Evolutionary conservation across 2,113 vertebrate genomes (phyloP).

Genomic region (Cranoglanis bouderius): DNA sequence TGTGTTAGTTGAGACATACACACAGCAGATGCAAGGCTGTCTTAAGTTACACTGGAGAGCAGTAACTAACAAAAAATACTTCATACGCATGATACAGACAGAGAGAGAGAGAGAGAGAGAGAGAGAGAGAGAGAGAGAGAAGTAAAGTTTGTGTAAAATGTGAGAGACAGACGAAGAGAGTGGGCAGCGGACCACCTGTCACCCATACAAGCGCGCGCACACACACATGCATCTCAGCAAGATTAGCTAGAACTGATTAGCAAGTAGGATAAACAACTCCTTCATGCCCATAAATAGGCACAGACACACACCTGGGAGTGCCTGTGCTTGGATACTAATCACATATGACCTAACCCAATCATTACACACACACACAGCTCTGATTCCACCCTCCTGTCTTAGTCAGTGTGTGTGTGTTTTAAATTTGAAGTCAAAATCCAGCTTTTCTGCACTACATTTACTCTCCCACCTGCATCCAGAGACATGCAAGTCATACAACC

Average conservation of each 20-base stretch:
- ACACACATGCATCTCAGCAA: neutral
- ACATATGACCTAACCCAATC: slow-evolving; percentile 14
- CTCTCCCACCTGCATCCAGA: slow-evolving; percentile 17
- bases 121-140: slow-evolving; percentile 7
- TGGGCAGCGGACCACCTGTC: slow-evolving; percentile 46
- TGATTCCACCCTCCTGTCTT: neutral
- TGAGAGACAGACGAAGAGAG: neutral
- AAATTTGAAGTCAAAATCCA: neutral
- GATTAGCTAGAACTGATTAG: slow-evolving; percentile 46
- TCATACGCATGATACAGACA: neutral
- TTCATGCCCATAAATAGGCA: slow-evolving; percentile 20
- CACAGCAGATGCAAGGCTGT: slow-evolving; percentile 46
- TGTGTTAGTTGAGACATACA: slow-evolving; percentile 17
- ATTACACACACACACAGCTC: slow-evolving; percentile 17
- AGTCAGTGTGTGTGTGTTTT: neutral
- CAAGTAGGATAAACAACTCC: slow-evolving; percentile 34
- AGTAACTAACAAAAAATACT: neutral
- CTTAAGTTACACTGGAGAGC: slow-evolving; percentile 38
- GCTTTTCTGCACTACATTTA: neutral
- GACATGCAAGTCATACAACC: slow-evolving; percentile 8
- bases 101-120: slow-evolving; percentile 17
- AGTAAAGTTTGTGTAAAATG: slow-evolving; percentile 47
- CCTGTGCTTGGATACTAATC: slow-evolving; percentile 31
- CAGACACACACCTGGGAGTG: slow-evolving; percentile 19
- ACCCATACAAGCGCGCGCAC: slow-evolving; percentile 13